phyloP scores from a whole-genome alignment of 1,140 invertebrate species.

The Diplogasteroides magnus region DNA sequence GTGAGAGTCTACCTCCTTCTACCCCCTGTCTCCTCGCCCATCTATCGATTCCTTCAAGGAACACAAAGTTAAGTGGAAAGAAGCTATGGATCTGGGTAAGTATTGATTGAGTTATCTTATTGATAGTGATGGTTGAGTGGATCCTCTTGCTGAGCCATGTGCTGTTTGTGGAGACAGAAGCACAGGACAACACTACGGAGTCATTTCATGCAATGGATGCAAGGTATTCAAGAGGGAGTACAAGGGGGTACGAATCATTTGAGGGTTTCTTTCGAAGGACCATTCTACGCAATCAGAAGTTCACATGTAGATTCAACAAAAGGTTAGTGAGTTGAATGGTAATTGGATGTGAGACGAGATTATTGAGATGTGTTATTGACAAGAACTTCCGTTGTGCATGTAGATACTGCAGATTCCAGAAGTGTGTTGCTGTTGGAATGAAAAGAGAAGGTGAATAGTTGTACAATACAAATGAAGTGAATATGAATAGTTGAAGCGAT shows the following conservation, averaged over 20 bases:
- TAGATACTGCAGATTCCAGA: slow-evolving; percentile 62
- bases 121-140: slow-evolving; percentile 13
- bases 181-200: slow-evolving; percentile 60
- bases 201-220: slow-evolving; percentile 61
- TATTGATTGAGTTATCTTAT: background rate
- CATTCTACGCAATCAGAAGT: slow-evolving; percentile 90
- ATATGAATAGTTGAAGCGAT: slow-evolving; percentile 42
- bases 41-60: too few relatives aligned
- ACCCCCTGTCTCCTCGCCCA: background rate
- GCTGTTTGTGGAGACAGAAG: slow-evolving; percentile 59
- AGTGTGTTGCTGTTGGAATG: slow-evolving; percentile 62
- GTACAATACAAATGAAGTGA: too few relatives aligned
- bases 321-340: slow-evolving; percentile 54
- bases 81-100: too few relatives aligned
- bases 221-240: too few relatives aligned
- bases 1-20: background rate
- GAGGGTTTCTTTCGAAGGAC: slow-evolving; percentile 88
- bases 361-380: slow-evolving; percentile 83
- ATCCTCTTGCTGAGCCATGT: slow-evolving; percentile 36
- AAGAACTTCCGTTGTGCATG: slow-evolving; percentile 57
- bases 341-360: too few relatives aligned
- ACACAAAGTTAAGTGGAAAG: too few relatives aligned
- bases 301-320: slow-evolving; percentile 87
- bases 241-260: slow-evolving; percentile 21
- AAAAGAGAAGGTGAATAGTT: slow-evolving; percentile 62